phyloP scores from a whole-genome alignment of 1,140 invertebrate species.

The Leptopilina clavipes region DNA sequence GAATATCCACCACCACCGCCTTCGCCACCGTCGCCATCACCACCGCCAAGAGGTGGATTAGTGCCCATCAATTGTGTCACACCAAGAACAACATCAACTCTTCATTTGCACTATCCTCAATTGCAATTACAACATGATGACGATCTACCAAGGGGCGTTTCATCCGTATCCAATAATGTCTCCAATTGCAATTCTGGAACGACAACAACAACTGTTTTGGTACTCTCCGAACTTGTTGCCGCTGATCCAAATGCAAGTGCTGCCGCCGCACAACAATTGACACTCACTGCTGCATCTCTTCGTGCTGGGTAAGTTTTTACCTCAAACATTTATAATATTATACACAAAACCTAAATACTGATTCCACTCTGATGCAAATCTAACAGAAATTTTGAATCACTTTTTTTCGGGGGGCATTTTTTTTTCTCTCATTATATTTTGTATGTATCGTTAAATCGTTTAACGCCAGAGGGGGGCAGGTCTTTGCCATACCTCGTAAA shows the following conservation, averaged over 20 bases:
- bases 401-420: not conserved
- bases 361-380: too few relatives aligned
- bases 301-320: slow-evolving; percentile 66
- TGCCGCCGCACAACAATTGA: slow-evolving; percentile 62
- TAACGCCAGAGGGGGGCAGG: not conserved
- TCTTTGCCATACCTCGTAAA: slow-evolving; percentile 17
- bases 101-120: slow-evolving; percentile 72
- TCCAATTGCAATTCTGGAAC: slow-evolving; percentile 66
- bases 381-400: too few relatives aligned
- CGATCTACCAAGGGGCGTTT: slow-evolving; percentile 64
- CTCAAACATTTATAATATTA: too few relatives aligned
- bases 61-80: slow-evolving; percentile 73
- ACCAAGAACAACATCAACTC: slow-evolving; percentile 65
- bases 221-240: slow-evolving; percentile 75
- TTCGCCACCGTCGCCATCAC: slow-evolving; percentile 75
- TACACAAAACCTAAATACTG: too few relatives aligned
- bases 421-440: slow-evolving; percentile 3
- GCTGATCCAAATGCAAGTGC: slow-evolving; percentile 62
- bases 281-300: slow-evolving; percentile 63
- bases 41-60: slow-evolving; percentile 66
- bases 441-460: slow-evolving; percentile 5
- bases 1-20: slow-evolving; percentile 72
- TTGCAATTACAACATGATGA: slow-evolving; percentile 74
- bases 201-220: slow-evolving; percentile 76
- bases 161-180: slow-evolving; percentile 62